Evolutionary conservation across 2,113 vertebrate species (phyloP).

Genomic region (Gallinago media): DNA sequence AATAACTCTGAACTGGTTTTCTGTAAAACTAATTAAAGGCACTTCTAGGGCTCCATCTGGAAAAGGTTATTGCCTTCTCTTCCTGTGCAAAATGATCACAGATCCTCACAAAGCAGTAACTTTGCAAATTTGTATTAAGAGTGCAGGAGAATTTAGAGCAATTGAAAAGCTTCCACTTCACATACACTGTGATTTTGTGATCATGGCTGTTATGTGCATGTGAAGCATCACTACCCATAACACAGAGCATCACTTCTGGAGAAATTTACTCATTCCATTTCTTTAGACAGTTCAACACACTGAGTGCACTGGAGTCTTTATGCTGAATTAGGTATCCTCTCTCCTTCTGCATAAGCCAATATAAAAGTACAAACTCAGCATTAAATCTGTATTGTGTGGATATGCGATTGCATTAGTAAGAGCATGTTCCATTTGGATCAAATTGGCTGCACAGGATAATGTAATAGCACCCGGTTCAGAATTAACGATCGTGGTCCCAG

Average conservation of each 20-base stretch:
- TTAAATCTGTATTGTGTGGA: not conserved
- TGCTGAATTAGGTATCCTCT: not conserved
- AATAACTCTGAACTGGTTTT: not conserved
- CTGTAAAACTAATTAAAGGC: not conserved
- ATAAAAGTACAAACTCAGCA: not conserved
- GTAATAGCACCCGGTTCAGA: not conserved
- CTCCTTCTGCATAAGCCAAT: not conserved
- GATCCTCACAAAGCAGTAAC: not conserved
- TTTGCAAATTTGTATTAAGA: not conserved
- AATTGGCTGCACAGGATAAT: not conserved
- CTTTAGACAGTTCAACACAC: not conserved
- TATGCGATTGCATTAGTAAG: not conserved
- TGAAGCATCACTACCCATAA: not conserved
- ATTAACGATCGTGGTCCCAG: not conserved
- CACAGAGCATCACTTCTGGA: not conserved
- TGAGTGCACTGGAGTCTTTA: not conserved
- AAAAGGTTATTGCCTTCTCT: conserved; percentile 19
- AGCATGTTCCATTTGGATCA: not conserved
- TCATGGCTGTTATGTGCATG: not conserved
- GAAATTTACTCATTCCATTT: not conserved
- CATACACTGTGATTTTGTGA: accelerated
- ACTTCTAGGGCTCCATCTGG: conserved; percentile 11
- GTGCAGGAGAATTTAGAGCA: not conserved
- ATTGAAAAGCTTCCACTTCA: not conserved
- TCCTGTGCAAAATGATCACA: not conserved